Conservation (phyloP, 2,888 invertebrate genomes). For the Tiphia femorata region DNA sequence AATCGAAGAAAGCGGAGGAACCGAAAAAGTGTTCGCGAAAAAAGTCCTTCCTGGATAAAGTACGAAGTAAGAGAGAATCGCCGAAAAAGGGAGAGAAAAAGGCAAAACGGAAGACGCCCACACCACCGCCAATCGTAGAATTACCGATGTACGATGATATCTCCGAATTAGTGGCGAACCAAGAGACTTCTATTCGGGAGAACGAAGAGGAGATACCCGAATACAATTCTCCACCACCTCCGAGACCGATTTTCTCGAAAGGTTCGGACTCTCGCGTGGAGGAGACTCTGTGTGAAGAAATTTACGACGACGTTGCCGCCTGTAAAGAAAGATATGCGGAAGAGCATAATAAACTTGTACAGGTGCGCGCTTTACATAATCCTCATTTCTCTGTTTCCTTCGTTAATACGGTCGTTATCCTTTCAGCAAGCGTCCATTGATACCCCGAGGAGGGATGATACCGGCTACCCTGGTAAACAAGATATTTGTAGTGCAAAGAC, state of each 20-base stretch:
- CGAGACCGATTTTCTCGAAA: constrained; percentile 53
- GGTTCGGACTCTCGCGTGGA: constrained; percentile 28
- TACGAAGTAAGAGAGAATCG: constrained; percentile 44
- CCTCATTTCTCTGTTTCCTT: too few species aligned
- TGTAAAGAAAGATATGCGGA: constrained; percentile 21
- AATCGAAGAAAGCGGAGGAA: constrained; percentile 21
- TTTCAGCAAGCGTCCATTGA: too few species aligned
- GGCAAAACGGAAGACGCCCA: constrained; percentile 13
- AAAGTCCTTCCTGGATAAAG: constrained; percentile 56
- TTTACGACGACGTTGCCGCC: constrained; percentile 59
- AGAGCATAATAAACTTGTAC: too few species aligned
- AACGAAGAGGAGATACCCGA: constrained; percentile 37
- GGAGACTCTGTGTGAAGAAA: constrained; percentile 32
- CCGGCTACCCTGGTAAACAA: too few species aligned
- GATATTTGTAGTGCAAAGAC: too few species aligned
- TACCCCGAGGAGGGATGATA: too few species aligned
- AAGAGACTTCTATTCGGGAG: constrained; percentile 8
- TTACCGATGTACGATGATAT: constrained; percentile 52
- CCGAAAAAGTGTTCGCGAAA: constrained; percentile 45
- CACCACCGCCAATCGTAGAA: constrained; percentile 16
- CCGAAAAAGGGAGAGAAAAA: constrained; percentile 29
- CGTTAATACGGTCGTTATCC: too few species aligned
- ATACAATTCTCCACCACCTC: constrained; percentile 58
- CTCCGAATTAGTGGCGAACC: constrained; percentile 17
- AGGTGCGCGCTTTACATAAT: too few species aligned